Conservation (phyloP, 2,113 vertebrate genomes). For the Pteropus alecto region DNA sequence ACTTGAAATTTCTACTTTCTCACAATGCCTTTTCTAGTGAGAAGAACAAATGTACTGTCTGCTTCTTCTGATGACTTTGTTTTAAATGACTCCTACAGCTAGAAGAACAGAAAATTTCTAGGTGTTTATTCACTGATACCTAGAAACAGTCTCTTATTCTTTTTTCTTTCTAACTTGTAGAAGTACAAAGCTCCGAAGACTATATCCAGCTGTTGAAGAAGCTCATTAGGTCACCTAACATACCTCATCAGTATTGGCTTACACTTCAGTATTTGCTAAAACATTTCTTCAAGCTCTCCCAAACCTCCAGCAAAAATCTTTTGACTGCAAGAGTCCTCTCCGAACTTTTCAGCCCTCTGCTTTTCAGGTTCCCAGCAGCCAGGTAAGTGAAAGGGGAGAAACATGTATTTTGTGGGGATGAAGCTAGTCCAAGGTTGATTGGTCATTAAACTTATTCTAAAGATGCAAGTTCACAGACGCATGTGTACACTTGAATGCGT, state of each 20-base stretch:
- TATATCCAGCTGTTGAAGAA: constrained; percentile 90
- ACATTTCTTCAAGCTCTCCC: constrained; percentile 93
- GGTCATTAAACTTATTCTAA: neutral
- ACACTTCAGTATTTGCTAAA: constrained; percentile 94
- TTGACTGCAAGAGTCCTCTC: constrained; percentile 89
- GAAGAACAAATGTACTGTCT: neutral
- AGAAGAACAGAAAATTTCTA: constrained; percentile 19
- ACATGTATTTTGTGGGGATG: neutral
- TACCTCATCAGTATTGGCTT: constrained; percentile 96
- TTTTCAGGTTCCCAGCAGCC: constrained; percentile 90
- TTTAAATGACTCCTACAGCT: neutral
- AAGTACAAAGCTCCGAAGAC: constrained; percentile 91
- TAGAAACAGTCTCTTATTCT: constrained; percentile 1
- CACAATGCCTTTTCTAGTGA: constrained; percentile 49
- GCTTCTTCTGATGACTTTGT: neutral
- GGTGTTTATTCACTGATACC: constrained; percentile 4
- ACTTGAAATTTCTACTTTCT: constrained; percentile 71
- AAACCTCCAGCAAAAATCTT: constrained; percentile 90
- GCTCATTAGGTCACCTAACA: constrained; percentile 87
- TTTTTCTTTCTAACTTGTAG: constrained; percentile 78
- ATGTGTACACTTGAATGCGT: neutral
- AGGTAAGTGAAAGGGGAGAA: constrained; percentile 83
- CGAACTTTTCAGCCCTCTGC: constrained; percentile 94
- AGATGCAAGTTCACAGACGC: neutral
- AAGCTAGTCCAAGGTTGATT: neutral